phyloP scores from a whole-genome alignment of 1,140 invertebrate genomes.

The Drosophila ercepeae region DNA sequence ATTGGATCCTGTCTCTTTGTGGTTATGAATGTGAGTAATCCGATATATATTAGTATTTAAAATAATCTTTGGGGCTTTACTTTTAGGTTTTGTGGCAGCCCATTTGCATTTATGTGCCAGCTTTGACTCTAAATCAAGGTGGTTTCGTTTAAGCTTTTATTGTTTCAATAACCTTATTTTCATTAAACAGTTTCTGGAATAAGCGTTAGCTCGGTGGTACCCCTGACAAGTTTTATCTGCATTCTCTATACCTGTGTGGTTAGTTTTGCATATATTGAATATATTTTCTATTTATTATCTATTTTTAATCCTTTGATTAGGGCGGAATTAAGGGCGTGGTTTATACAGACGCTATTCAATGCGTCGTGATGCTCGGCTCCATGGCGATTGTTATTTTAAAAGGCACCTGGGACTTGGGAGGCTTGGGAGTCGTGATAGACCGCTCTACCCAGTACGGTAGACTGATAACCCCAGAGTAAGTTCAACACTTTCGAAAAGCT shows the following conservation, averaged over 20 bases:
- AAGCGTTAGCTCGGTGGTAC: constrained; percentile 88
- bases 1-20: constrained; percentile 90
- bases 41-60: not conserved
- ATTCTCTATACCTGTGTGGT: constrained; percentile 93
- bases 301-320: constrained; percentile 79
- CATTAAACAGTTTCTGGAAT: constrained; percentile 88
- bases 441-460: constrained; percentile 89
- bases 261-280: constrained; percentile 65
- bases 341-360: constrained; percentile 94
- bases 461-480: constrained; percentile 91
- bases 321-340: constrained; percentile 94
- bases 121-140: constrained; percentile 91
- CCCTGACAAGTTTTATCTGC: constrained; percentile 89
- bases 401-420: constrained; percentile 92
- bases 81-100: constrained; percentile 86
- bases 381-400: constrained; percentile 92
- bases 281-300: not conserved
- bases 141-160: not conserved
- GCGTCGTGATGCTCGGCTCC: constrained; percentile 90
- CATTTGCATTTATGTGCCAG: constrained; percentile 93
- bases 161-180: constrained; percentile 47
- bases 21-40: constrained; percentile 87
- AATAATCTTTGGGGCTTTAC: constrained; percentile 24
- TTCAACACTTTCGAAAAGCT: not conserved
- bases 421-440: constrained; percentile 88